Evolutionary conservation across 2,113 vertebrate species (phyloP).

Genomic region (Sander lucioperca): DNA sequence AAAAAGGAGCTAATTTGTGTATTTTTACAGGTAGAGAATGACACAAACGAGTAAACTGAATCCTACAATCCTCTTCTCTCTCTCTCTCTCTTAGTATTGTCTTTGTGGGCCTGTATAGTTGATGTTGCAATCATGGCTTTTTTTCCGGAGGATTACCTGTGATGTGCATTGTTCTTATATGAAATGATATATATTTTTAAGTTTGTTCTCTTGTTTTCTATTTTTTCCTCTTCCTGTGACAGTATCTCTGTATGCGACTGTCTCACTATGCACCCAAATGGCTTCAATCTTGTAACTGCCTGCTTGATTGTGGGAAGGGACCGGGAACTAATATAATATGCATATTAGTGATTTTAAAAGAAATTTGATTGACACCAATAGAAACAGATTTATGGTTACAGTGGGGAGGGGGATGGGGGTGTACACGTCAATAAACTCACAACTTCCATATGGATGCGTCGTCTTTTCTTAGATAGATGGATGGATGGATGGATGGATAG

Average conservation of each 20-base stretch:
- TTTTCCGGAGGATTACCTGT: conserved; percentile 90
- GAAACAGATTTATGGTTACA: conserved; percentile 86
- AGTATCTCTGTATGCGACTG: conserved; percentile 87
- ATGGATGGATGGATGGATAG: not conserved
- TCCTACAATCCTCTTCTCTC: conserved; percentile 59
- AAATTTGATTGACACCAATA: conserved; percentile 67
- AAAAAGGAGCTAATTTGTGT: conserved; percentile 47
- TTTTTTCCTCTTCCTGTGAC: conserved; percentile 87
- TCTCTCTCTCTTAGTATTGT: conserved; percentile 82
- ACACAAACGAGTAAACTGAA: conserved; percentile 64
- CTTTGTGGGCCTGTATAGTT: conserved; percentile 93
- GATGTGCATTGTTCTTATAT: conserved; percentile 87
- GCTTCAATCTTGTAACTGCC: conserved; percentile 89
- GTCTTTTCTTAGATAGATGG: conserved; percentile 22
- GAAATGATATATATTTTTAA: conserved; percentile 83
- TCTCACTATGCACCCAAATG: conserved; percentile 96
- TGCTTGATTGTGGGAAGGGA: conserved; percentile 86
- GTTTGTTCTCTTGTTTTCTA: conserved; percentile 80
- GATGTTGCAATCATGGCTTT: conserved; percentile 89
- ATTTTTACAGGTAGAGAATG: conserved; percentile 73
- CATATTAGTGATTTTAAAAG: conserved; percentile 77
- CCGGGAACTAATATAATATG: conserved; percentile 75
- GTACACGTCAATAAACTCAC: conserved; percentile 98
- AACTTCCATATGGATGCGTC: conserved; percentile 87
- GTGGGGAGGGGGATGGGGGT: conserved; percentile 71